Conservation (phyloP, 2,888 invertebrate genomes). For the Lasioglossum leucozonium region DNA sequence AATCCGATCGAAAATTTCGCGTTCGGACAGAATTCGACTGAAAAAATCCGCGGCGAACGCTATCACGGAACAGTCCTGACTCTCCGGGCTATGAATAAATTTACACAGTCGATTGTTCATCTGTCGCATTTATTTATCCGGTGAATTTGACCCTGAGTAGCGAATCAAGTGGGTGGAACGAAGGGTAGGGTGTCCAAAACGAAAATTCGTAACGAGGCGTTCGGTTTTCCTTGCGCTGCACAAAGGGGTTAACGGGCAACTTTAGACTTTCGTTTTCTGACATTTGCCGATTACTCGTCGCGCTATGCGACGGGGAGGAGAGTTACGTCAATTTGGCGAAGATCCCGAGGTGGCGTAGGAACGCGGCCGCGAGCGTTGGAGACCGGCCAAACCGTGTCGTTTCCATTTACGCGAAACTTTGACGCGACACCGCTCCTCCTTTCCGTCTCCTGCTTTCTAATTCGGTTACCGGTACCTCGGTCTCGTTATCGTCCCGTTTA, state of each 20-base stretch:
- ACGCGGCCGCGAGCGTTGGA: constrained; percentile 40
- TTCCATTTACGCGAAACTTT: constrained; percentile 38
- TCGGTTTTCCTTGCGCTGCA: background rate
- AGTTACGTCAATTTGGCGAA: constrained; percentile 12
- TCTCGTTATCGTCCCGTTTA: background rate
- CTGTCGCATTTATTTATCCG: background rate
- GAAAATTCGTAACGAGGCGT: background rate
- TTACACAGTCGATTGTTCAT: too few relatives aligned
- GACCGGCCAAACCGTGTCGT: constrained; percentile 31
- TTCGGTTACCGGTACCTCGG: background rate
- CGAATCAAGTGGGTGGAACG: background rate
- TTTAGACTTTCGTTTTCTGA: background rate
- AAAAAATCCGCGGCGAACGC: background rate
- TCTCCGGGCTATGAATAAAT: too few relatives aligned
- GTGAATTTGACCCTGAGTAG: background rate
- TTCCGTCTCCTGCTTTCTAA: constrained; percentile 16
- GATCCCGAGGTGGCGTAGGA: constrained; percentile 20
- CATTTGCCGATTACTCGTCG: background rate
- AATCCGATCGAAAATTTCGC: background rate
- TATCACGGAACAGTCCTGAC: background rate
- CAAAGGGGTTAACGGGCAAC: background rate
- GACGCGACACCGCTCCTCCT: constrained; percentile 18
- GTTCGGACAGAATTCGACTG: background rate
- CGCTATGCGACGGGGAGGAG: background rate
- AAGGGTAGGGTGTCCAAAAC: background rate